Conservation (phyloP, 1,140 invertebrate genomes). For the Stegodyphus dumicola region DNA sequence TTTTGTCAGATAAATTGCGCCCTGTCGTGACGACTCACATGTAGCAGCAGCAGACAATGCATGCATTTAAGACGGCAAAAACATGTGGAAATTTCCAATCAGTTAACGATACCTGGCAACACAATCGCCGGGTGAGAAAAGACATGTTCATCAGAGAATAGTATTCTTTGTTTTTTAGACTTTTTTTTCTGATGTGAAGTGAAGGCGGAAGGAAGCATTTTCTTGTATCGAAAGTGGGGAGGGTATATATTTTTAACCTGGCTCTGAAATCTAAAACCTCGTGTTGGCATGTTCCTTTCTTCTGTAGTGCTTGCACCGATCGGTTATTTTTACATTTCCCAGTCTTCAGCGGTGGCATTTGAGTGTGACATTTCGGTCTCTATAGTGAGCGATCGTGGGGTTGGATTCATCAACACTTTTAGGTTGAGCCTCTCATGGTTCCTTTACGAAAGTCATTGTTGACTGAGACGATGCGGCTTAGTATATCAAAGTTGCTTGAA, state of each 20-base stretch:
- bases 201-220: slow-evolving; percentile 15
- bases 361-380: slow-evolving; percentile 28
- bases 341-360: slow-evolving; percentile 24
- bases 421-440: too few relatives aligned
- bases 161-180: neutral
- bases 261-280: slow-evolving; percentile 19
- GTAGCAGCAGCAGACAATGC: too few relatives aligned
- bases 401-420: neutral
- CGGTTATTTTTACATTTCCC: slow-evolving; percentile 45
- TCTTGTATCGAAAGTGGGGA: slow-evolving; percentile 24
- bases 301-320: slow-evolving; percentile 6
- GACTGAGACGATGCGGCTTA: too few relatives aligned
- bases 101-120: neutral
- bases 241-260: slow-evolving; percentile 22
- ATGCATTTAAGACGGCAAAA: too few relatives aligned
- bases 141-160: neutral
- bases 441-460: too few relatives aligned
- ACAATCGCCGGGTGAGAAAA: neutral
- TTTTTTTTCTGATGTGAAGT: neutral
- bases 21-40: too few relatives aligned
- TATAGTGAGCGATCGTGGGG: slow-evolving; percentile 21
- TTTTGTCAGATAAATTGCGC: too few relatives aligned
- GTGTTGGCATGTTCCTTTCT: slow-evolving; percentile 15
- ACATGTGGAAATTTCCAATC: neutral
- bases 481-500: too few relatives aligned